Base-by-base conservation (phyloP, 2,113 vertebrate genomes). In the Rana temporaria region DNA sequence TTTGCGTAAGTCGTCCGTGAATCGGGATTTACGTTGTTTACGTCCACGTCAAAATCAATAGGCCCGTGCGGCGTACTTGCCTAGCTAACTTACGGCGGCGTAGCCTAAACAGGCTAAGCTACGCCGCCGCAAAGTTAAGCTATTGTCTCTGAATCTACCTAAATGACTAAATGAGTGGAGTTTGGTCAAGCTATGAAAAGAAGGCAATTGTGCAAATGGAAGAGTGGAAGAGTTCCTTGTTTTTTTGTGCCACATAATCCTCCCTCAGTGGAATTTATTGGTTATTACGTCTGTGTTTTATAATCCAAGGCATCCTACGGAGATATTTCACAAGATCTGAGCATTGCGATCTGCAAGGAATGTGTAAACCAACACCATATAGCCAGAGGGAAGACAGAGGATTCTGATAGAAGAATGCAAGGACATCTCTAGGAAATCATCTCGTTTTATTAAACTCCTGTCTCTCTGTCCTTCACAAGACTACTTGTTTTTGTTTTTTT, bases 321-420 rank as follows among this genome's bases (percentile, higher is more conserved):
- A 67, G 80, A 74, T 74, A 62, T 82, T 82, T 82, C 80, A 82
- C 80, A 75, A 82, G 70, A 74, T 74, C 70, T 26, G 18, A 75
- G 59, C 70, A 66, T 42, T 66, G 62, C 48, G 65, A 66, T 82
- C 80, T 82, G 60, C 12, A 32, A 67, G 60, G 80, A 82, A 82
- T 82, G 80, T 80, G 78, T 70, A 80, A 80, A 80, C 69, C 53
- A 80, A 80, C 78, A 80, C 78, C 79, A 81, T 69, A 81, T 81
- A 65, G 79, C 79, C 48, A 9, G 69, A 81, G 79, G 79, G 59
- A 64, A 70, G 32, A 70, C 55, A 7, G 56, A 62, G 65, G 78
- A 62, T 70, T 55, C 30, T 24, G 30, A 18, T 32, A 32, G 66
- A 79, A 79, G 32, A 70, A 79, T 80, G 55, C 66, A 62, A 62